Conservation (phyloP, 2,797 vertebrate genomes). For the Gephyroberyx darwinii region DNA sequence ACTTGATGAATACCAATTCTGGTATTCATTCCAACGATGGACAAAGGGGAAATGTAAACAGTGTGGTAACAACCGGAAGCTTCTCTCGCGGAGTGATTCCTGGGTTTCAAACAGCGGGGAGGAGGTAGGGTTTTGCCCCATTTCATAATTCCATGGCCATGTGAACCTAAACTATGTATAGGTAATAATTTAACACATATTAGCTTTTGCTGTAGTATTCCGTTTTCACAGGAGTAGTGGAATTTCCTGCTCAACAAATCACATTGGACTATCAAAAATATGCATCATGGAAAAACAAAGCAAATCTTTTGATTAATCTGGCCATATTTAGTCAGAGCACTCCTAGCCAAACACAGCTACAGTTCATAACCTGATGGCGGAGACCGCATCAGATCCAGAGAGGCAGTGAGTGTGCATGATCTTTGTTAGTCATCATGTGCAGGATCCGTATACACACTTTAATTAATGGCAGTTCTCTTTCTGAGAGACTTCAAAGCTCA, state of each 20-base stretch:
- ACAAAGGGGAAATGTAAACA: constrained; percentile 2
- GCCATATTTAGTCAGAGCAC: constrained; percentile 56
- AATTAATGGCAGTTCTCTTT: constrained; percentile 81
- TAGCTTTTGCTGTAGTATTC: constrained; percentile 13
- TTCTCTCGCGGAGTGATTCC: no score
- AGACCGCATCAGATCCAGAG: constrained; percentile 70
- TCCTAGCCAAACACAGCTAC: constrained; percentile 59
- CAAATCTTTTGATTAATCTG: constrained; percentile 57
- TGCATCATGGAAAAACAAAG: constrained; percentile 72
- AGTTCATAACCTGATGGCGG: constrained; percentile 66
- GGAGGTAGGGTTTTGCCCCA: no score
- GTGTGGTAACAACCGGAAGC: background rate
- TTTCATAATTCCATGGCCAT: constrained; percentile 18
- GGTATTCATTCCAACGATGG: background rate
- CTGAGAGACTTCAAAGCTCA: constrained; percentile 80
- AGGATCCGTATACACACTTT: constrained; percentile 70
- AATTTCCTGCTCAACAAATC: constrained; percentile 45
- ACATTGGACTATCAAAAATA: constrained; percentile 46
- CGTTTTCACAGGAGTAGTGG: constrained; percentile 12
- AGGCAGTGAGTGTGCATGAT: constrained; percentile 63
- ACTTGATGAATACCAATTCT: background rate
- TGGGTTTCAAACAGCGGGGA: no score
- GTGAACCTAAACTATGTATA: constrained; percentile 11
- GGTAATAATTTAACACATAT: constrained; percentile 6
- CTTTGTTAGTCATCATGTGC: constrained; percentile 76